phyloP scores from a whole-genome alignment of 2,888 invertebrate species.

The Trichopoda pennipes region DNA sequence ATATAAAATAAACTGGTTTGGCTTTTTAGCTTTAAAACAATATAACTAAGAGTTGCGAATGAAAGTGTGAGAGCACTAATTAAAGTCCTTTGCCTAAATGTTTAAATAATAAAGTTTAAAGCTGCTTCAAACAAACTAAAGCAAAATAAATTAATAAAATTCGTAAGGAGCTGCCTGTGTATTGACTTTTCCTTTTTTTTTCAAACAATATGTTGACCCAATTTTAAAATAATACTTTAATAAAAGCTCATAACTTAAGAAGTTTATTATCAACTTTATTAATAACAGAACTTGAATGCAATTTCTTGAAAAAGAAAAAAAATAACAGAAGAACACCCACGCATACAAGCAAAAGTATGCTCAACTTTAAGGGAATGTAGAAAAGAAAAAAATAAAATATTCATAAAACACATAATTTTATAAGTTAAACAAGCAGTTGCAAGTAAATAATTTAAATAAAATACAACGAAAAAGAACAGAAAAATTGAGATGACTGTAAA shows the following conservation, averaged over 20 bases:
- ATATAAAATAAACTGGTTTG: no score
- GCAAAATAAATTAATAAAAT: neutral
- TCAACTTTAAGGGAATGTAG: constrained; percentile 6
- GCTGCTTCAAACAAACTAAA: no score
- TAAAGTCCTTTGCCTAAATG: no score
- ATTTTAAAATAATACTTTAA: constrained; percentile 2
- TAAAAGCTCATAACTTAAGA: constrained; percentile 40
- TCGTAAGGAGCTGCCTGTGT: neutral
- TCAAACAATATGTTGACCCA: no score
- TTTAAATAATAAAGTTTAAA: no score
- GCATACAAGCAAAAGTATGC: neutral
- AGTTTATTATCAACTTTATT: constrained; percentile 54
- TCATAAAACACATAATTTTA: constrained; percentile 52
- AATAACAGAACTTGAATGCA: constrained; percentile 43
- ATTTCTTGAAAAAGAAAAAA: constrained; percentile 4
- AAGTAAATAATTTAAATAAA: constrained; percentile 8
- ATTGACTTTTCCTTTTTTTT: no score
- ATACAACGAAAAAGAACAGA: neutral
- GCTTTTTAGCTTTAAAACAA: no score
- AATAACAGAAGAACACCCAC: neutral
- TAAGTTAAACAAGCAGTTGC: constrained; percentile 47
- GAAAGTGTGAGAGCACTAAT: no score
- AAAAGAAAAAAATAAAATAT: constrained; percentile 7
- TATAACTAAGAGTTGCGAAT: no score
- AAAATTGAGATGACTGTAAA: neutral